Conservation (phyloP, 2,797 vertebrate species). For the Thunnus albacares region DNA sequence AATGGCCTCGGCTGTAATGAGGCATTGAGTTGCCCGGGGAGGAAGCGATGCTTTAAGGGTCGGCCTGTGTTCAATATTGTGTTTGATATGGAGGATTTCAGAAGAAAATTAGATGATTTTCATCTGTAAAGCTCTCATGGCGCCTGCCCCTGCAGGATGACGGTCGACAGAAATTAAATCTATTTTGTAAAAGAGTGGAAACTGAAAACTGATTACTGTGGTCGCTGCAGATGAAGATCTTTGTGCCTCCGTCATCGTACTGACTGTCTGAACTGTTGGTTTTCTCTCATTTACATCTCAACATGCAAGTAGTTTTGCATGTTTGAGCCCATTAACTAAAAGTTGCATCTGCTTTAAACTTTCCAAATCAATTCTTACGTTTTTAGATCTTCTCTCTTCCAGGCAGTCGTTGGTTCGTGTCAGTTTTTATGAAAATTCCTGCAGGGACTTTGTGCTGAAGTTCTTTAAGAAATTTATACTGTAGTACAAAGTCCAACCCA, state of each 20-base stretch:
- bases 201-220: slow-evolving; percentile 21
- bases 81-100: slow-evolving; percentile 2
- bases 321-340: not conserved
- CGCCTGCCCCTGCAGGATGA: not conserved
- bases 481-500: too few relatives aligned
- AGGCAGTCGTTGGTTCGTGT: too few relatives aligned
- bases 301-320: not conserved
- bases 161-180: slow-evolving; percentile 23
- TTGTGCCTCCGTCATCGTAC: not conserved
- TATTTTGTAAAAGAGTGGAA: slow-evolving; percentile 10
- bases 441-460: too few relatives aligned
- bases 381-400: too few relatives aligned
- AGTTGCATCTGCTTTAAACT: not conserved
- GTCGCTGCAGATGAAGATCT: slow-evolving; percentile 14
- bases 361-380: too few relatives aligned
- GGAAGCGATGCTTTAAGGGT: slow-evolving; percentile 36
- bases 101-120: slow-evolving; percentile 25
- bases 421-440: too few relatives aligned
- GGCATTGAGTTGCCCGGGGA: slow-evolving; percentile 47
- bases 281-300: not conserved
- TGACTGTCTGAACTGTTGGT: not conserved
- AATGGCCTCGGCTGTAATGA: slow-evolving; percentile 60
- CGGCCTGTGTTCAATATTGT: slow-evolving; percentile 16
- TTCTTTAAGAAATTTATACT: too few relatives aligned
- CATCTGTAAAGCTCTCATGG: not conserved